Evolutionary conservation across 2,888 invertebrate genomes (phyloP), one percentile per base, ranked within the genome.

Genomic region (Dryobota labecula): DNA sequence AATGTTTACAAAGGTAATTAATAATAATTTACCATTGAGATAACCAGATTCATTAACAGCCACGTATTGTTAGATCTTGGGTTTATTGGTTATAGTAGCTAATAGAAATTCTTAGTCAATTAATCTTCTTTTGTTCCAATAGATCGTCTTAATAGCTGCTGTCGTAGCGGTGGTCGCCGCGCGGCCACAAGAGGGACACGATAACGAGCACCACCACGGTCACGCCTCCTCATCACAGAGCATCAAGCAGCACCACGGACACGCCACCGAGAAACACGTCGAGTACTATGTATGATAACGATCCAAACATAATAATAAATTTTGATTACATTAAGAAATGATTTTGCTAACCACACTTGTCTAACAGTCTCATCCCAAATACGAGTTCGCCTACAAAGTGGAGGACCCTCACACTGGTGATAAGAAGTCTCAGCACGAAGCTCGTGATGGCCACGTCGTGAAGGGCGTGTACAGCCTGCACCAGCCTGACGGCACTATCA

Each of bases 311-410:
- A 20, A 24, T 61, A n/a, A 5, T 30, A 27, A 24, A 11, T 54
- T 11, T 13, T 2, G 18, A 2, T 20, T 27, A 2, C 0, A 27
- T 15, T 7, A 15, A 9, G 1, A 2, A 43, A 18, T 8, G 3
- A 9, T 18, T 0, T 30, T 5, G 0, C 15, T 30, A n/a, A 72
- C 0, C 9, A 0, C 3, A 1, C 8, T 6, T 53, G 6, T 69
- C 0, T 43, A 43, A 91, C 89, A 71, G 96, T 96, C 90, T 94
- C 95, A 69, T 11, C 69, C 69, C 0, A 68, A 54, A 3, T 68
- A 69, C 27, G 69, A 69, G 36, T 69, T 53, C 6, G 53, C 51
- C 5, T 69, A 69, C 43, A 68, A 68, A 69, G 69, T 69, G 6
- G 53, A 53, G n/a, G 69, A 69, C 36, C 53, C 68, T 36, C 69